Evolutionary conservation across 2,888 invertebrate genomes (phyloP).

Genomic region (Microplitis manilae): DNA sequence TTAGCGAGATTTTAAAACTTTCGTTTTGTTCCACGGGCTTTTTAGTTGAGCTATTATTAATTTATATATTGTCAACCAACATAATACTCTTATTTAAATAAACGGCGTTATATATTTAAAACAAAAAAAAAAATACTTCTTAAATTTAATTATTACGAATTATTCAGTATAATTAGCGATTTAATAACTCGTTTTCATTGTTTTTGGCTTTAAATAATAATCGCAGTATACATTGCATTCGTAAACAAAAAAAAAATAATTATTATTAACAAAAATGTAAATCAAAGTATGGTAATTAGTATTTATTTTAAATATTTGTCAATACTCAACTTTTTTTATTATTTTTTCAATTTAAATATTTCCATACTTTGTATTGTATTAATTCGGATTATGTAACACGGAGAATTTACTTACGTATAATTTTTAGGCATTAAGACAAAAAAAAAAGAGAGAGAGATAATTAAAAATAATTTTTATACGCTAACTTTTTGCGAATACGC

Average conservation of each 20-base stretch:
- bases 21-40: slow-evolving; percentile 64
- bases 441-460: not conserved
- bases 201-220: slow-evolving; percentile 47
- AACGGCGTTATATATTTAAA: slow-evolving; percentile 13
- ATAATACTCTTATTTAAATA: slow-evolving; percentile 51
- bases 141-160: not conserved
- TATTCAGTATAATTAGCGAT: slow-evolving; percentile 44
- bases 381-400: slow-evolving; percentile 43
- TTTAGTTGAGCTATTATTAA: slow-evolving; percentile 53
- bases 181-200: slow-evolving; percentile 50
- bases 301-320: slow-evolving; percentile 3
- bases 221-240: slow-evolving; percentile 15
- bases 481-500: slow-evolving; percentile 23
- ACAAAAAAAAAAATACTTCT: not conserved
- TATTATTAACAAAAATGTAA: not conserved
- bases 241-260: not conserved
- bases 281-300: not conserved
- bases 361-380: slow-evolving; percentile 1
- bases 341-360: slow-evolving; percentile 16
- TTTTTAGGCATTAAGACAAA: slow-evolving; percentile 34
- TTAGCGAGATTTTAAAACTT: slow-evolving; percentile 18
- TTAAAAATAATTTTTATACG: slow-evolving; percentile 36
- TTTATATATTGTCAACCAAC: slow-evolving; percentile 49
- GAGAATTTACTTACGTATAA: slow-evolving; percentile 60
- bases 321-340: slow-evolving; percentile 22